A percentile compares a stretch with the other conserved stretches of the same genome.
Conservation (phyloP, 2,888 invertebrate genomes). For the Melieria crassipennis region DNA sequence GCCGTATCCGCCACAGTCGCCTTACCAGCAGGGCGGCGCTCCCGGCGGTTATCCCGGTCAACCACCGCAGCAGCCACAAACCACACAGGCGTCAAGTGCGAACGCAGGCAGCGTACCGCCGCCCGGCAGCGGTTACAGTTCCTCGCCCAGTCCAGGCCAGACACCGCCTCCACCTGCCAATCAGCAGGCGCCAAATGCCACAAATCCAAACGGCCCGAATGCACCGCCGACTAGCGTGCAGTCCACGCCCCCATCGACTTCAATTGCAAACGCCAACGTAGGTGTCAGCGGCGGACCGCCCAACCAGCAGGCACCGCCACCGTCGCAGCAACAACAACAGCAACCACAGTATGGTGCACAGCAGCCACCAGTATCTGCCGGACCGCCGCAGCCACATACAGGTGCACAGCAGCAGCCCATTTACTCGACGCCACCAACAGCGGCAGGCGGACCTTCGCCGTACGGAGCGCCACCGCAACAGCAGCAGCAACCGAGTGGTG, state of each 20-base stretch:
- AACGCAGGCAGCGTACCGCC: conserved; percentile 68
- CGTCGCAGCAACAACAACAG: conserved; percentile 40
- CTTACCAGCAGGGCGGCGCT: conserved; percentile 65
- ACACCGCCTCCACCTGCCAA: conserved; percentile 54
- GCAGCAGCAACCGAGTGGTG: conserved; percentile 47
- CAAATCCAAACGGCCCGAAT: conserved; percentile 57
- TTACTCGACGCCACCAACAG: conserved; percentile 60
- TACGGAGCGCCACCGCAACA: conserved; percentile 57
- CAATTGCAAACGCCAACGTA: conserved; percentile 41
- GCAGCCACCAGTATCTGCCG: conserved; percentile 58
- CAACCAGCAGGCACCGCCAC: conserved; percentile 47
- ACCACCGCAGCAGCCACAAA: conserved; percentile 55
- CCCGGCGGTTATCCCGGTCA: conserved; percentile 60
- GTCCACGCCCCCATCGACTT: conserved; percentile 53
- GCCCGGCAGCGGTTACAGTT: conserved; percentile 66
- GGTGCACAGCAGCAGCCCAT: conserved; percentile 54
- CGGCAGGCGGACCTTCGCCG: conserved; percentile 49
- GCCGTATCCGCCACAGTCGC: conserved; percentile 66
- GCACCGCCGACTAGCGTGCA: conserved; percentile 48
- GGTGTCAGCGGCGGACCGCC: conserved; percentile 44
- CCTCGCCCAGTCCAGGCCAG: conserved; percentile 68
- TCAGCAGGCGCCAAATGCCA: conserved; percentile 55
- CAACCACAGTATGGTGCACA: conserved; percentile 44
- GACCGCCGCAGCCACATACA: conserved; percentile 47
- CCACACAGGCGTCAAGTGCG: conserved; percentile 49